Evolutionary conservation across 2,888 invertebrate species (phyloP).

Genomic region (Euplagia quadripunctaria): DNA sequence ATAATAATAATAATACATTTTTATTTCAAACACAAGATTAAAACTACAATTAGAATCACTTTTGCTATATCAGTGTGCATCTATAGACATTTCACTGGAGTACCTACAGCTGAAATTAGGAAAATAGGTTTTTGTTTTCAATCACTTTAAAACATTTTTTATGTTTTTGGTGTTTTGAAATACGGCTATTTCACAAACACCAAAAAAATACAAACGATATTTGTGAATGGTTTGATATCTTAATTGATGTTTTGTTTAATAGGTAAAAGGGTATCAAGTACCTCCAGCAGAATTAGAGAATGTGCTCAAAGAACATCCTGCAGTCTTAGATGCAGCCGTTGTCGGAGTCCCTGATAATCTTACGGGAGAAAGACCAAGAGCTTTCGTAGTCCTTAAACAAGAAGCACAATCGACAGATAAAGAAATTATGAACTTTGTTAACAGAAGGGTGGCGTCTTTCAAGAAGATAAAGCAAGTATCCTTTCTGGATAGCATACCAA

Average conservation of each 20-base stretch:
- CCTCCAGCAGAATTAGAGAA: slow-evolving; percentile 96
- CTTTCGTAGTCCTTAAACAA: slow-evolving; percentile 89
- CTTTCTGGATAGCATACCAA: slow-evolving; percentile 91
- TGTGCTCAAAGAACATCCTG: slow-evolving; percentile 90
- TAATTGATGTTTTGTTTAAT: slow-evolving; percentile 23
- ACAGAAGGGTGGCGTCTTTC: slow-evolving; percentile 90
- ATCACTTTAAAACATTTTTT: neutral
- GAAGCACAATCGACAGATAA: slow-evolving; percentile 76
- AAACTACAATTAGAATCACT: too few species aligned
- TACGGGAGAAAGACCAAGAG: slow-evolving; percentile 92
- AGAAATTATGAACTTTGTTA: slow-evolving; percentile 89
- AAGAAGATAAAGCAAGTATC: slow-evolving; percentile 91
- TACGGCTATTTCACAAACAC: neutral
- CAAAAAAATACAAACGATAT: too few species aligned
- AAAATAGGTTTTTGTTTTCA: neutral
- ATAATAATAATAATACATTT: too few species aligned
- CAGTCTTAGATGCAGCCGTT: slow-evolving; percentile 93
- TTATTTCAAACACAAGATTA: too few species aligned
- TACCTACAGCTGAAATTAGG: neutral
- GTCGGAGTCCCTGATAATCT: slow-evolving; percentile 91
- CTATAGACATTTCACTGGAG: neutral
- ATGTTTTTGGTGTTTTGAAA: neutral
- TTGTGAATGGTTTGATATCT: neutral
- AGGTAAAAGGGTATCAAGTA: slow-evolving; percentile 92
- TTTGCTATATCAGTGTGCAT: neutral